Evolutionary conservation across 2,888 invertebrate species (phyloP), one percentile per base, ranked within the genome.

Genomic region (Sinopyrophorus schimmeli): DNA sequence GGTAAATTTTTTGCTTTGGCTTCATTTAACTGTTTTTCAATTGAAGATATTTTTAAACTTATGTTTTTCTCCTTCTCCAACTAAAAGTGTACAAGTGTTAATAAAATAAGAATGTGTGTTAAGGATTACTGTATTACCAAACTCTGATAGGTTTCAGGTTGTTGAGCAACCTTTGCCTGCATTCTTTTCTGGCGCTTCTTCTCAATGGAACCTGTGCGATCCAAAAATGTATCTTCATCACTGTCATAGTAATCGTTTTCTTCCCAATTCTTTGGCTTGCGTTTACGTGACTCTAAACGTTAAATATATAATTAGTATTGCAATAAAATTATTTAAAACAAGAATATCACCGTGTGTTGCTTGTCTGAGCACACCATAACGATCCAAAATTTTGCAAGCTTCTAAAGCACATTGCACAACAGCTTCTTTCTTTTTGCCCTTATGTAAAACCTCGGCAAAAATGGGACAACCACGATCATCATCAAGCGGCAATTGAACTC

Each of bases 221-320:
- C 99, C 40, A 94, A 79, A 76, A 90, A 99, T 12, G 88, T 89
- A 71, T 99, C 98, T 51, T 99, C 98, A 65, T 99, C 96, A 1
- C 92, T 92, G 60, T 92, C 91, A 70, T 93, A 94, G 69, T 80
- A 94, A 72, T 95, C 97, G 65, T 96, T 90, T 2, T 89, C 90
- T 63, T 85, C 82, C 82, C 89, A 89, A 60, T 88, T 84, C 58
- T 85, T 84, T 5, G 79, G 74, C 69, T 89, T 92, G 0, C 87
- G 79, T 47, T 91, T 87, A n/a, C 86, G 82, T 0, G 89, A 86
- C 70, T 92, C 92, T 89, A 62, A 9, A 70, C 14, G n/a, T 20
- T 31, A 3, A n/a, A 24, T n/a, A 9, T 3, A 20, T 14, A 50
- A 9, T 17, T 18, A 34, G 7, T 7, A n/a, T n/a, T n/a, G n/a